A percentile compares a stretch with the other conserved stretches of the same genome.
Evolutionary conservation across 2,113 vertebrate genomes (phyloP).

Genomic region (Eptesicus fuscus): DNA sequence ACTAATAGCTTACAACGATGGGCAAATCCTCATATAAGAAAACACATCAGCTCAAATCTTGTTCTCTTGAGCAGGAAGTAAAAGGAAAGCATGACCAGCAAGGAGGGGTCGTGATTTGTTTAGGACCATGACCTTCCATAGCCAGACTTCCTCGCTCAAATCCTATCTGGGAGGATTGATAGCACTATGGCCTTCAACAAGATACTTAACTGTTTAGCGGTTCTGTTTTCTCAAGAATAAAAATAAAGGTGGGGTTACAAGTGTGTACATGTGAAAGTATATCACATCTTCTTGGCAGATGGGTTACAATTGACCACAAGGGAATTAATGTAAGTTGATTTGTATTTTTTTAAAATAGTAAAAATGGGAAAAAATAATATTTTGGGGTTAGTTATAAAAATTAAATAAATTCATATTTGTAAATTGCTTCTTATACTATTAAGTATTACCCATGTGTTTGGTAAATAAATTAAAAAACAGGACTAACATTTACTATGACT

Average conservation of each 20-base stretch:
- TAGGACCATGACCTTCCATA: accelerated
- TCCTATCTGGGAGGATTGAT: neutral
- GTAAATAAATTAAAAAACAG: neutral
- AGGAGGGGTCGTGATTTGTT: accelerated
- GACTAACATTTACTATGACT: neutral
- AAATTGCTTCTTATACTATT: neutral
- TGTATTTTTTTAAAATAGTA: neutral
- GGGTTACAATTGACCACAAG: neutral
- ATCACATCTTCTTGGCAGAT: neutral
- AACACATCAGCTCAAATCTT: neutral
- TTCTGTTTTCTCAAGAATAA: neutral
- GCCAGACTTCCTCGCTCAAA: neutral
- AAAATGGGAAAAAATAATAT: neutral
- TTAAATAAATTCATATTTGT: neutral
- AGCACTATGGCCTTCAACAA: neutral
- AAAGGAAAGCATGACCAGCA: accelerated
- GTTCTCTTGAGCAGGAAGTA: neutral
- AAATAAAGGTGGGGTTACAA: conserved; percentile 13
- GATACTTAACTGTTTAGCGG: neutral
- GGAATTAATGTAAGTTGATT: neutral
- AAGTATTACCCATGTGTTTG: neutral
- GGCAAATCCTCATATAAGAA: neutral
- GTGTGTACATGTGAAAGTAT: neutral
- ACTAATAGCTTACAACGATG: neutral
- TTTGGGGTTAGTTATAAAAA: neutral